Percentiles rank a stretch among this genome's conserved stretches.
These are phyloP conservation scores for Tetragnatha versicolor DNA, from an alignment of 1,140 invertebrate genomes.

Conservation along the genomic window DNA sequence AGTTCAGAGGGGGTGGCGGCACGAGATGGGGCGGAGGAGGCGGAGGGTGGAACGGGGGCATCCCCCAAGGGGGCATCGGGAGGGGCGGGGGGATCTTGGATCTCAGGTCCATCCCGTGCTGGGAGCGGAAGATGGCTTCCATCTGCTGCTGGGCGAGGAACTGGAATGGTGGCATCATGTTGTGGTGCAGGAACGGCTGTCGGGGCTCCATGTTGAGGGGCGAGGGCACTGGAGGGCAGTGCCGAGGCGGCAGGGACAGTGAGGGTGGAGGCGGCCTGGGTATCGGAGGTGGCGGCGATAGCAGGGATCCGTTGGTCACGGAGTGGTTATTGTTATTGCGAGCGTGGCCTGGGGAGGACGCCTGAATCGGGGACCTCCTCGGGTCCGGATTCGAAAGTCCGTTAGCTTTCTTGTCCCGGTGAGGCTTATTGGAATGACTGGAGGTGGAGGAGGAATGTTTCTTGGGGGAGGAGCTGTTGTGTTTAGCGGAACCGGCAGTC, in stretches of 20 bases:
- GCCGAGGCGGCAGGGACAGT: neutral
- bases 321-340: conserved; percentile 7
- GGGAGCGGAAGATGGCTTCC: conserved; percentile 44
- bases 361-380: conserved; percentile 30
- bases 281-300: conserved; percentile 23
- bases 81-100: conserved; percentile 28
- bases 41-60: conserved; percentile 25
- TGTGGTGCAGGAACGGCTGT: conserved; percentile 22
- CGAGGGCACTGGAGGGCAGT: conserved; percentile 27
- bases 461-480: conserved; percentile 20
- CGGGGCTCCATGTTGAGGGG: conserved; percentile 7
- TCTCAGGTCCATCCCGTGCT: conserved; percentile 40
- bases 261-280: neutral
- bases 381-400: neutral
- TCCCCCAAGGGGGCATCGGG: conserved; percentile 36
- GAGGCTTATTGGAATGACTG: neutral
- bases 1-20: conserved; percentile 49
- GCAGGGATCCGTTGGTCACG: conserved; percentile 18
- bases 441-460: neutral
- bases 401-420: conserved; percentile 16
- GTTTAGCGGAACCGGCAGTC: neutral
- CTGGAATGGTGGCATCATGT: conserved; percentile 38
- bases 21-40: conserved; percentile 64
- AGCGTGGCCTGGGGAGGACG: conserved; percentile 15
- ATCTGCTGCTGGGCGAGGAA: conserved; percentile 52